phyloP scores from a whole-genome alignment of 2,797 vertebrate species.

The Chaenodraco wilsoni region DNA sequence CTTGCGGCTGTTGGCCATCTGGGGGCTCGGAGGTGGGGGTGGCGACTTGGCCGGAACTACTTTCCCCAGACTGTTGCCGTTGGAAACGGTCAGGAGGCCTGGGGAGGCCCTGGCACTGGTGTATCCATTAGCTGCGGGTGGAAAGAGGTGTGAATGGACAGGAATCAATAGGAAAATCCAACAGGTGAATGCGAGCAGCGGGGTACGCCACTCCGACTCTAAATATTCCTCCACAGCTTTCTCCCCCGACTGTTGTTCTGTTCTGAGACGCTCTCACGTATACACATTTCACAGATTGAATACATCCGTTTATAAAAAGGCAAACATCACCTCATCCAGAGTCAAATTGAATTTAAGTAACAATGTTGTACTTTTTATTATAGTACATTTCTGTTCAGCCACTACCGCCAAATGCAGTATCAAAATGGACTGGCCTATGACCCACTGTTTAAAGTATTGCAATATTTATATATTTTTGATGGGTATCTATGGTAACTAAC shows the following conservation, averaged over 20 bases:
- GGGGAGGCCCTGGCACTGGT: conserved; percentile 96
- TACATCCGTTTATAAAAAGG: conserved; percentile 5
- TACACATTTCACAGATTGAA: conserved; percentile 20
- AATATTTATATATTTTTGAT: too few relatives aligned
- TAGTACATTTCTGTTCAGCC: too few relatives aligned
- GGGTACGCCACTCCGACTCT: conserved; percentile 23
- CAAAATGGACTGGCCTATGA: too few relatives aligned
- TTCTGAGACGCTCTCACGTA: conserved; percentile 31
- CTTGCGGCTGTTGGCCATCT: conserved; percentile 92
- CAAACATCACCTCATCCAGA: not conserved
- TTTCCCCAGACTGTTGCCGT: conserved; percentile 95
- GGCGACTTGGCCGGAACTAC: conserved; percentile 93
- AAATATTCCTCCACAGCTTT: conserved; percentile 41
- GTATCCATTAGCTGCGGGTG: conserved; percentile 92
- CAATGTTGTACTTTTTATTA: too few relatives aligned
- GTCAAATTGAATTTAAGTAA: too few relatives aligned
- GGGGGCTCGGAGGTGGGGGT: conserved; percentile 85
- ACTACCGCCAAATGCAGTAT: too few relatives aligned
- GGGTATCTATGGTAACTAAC: too few relatives aligned
- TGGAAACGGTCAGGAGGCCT: conserved; percentile 94
- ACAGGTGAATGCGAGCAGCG: conserved; percentile 66
- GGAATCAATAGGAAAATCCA: conserved; percentile 72
- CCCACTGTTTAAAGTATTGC: too few relatives aligned
- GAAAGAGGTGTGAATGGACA: conserved; percentile 60
- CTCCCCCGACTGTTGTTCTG: conserved; percentile 8